Evolutionary conservation across 1,140 invertebrate species (phyloP).

Genomic region (Calliopsis andreniformis): DNA sequence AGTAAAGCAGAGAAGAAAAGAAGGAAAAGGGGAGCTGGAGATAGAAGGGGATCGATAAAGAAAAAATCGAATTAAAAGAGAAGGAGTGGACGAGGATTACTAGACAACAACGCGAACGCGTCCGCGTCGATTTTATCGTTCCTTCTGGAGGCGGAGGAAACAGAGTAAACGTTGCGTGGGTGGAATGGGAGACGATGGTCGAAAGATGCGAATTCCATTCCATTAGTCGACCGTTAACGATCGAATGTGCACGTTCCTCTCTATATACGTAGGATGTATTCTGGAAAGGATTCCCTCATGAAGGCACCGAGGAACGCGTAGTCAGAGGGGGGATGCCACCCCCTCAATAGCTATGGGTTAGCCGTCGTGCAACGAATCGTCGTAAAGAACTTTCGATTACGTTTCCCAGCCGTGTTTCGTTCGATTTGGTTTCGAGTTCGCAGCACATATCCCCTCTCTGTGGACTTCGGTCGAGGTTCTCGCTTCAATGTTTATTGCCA

Average conservation of each 20-base stretch:
- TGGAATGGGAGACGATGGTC: constrained; percentile 6
- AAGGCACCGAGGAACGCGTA: constrained; percentile 43
- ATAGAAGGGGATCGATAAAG: neutral
- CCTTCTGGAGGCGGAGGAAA: constrained; percentile 8
- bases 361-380: constrained; percentile 38
- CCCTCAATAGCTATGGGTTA: neutral
- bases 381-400: constrained; percentile 68
- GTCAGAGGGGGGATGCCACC: neutral
- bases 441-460: neutral
- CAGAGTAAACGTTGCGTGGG: neutral
- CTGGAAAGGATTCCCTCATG: constrained; percentile 27
- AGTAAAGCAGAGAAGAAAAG: neutral
- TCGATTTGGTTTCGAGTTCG: constrained; percentile 33
- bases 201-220: constrained; percentile 62
- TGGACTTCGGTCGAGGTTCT: neutral
- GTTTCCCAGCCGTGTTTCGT: constrained; percentile 48
- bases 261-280: constrained; percentile 58
- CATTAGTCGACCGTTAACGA: constrained; percentile 66
- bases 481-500: constrained; percentile 19
- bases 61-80: constrained; percentile 57
- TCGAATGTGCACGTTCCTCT: constrained; percentile 60
- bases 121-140: constrained; percentile 55
- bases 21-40: neutral
- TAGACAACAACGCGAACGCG: constrained; percentile 34
- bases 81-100: constrained; percentile 20